phyloP scores from a whole-genome alignment of 2,113 vertebrate genomes.

The Parus major region DNA sequence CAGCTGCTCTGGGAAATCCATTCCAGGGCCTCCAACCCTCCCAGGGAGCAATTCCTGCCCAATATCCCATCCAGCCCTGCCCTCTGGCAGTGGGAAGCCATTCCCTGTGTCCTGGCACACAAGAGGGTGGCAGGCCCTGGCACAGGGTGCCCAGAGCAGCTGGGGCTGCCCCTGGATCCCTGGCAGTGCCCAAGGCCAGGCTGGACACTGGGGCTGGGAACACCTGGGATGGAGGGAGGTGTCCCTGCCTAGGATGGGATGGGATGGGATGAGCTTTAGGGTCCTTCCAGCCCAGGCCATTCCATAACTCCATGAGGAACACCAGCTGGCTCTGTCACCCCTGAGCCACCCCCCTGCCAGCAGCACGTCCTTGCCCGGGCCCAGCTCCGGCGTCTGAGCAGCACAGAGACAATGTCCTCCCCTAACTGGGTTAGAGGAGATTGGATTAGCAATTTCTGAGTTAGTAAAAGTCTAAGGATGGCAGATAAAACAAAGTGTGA shows the following conservation, averaged over 20 bases:
- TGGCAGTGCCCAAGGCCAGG: neutral
- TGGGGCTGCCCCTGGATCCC: neutral
- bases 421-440: slow-evolving; percentile 84
- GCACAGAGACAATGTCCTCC: slow-evolving; percentile 56
- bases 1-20: rapidly evolving
- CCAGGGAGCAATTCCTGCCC: neutral
- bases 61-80: too few species aligned
- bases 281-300: neutral
- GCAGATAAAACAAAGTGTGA: slow-evolving; percentile 80
- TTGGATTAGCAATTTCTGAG: slow-evolving; percentile 89
- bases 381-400: neutral
- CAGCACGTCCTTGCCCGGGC: neutral
- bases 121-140: neutral
- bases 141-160: neutral
- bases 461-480: slow-evolving; percentile 87
- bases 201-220: neutral
- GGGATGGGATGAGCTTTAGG: neutral
- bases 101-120: neutral
- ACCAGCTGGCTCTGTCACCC: neutral
- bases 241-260: neutral
- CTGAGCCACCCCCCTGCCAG: neutral
- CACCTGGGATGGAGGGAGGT: neutral
- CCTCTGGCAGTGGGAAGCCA: too few species aligned
- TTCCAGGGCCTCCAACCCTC: neutral
- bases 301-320: neutral